Evolutionary conservation across 2,888 invertebrate genomes (phyloP).

Genomic region (Meloe dianella): DNA sequence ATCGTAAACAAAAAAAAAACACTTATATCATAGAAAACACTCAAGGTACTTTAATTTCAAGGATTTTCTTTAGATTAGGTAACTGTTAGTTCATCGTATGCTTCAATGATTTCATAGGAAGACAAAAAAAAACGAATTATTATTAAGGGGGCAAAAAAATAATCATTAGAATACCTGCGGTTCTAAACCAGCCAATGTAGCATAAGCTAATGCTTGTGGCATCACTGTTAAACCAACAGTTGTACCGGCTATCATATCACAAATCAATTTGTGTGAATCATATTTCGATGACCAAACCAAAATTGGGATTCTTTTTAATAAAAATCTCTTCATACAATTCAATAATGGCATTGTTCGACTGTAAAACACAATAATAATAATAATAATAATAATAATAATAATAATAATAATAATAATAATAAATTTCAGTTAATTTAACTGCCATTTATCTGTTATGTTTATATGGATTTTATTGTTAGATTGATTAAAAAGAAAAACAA

Average conservation of each 20-base stretch:
- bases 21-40: too few relatives aligned
- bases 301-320: slow-evolving; percentile 66
- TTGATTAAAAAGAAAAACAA: too few relatives aligned
- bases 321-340: not conserved
- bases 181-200: slow-evolving; percentile 84
- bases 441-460: not conserved
- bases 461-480: too few relatives aligned
- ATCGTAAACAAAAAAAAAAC: slow-evolving; percentile 46
- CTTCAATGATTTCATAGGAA: not conserved
- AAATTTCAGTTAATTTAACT: not conserved
- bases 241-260: slow-evolving; percentile 89
- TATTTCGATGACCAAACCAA: slow-evolving; percentile 78
- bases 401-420: too few relatives aligned
- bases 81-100: not conserved
- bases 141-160: not conserved
- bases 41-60: not conserved
- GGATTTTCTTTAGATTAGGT: too few relatives aligned
- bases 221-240: slow-evolving; percentile 93
- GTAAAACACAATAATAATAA: not conserved
- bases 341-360: not conserved
- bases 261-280: slow-evolving; percentile 75
- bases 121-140: too few relatives aligned
- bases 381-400: too few relatives aligned
- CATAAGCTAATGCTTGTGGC: slow-evolving; percentile 92
- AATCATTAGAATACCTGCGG: slow-evolving; percentile 69